A percentile compares a stretch with the other conserved stretches of the same genome.
phyloP scores from a whole-genome alignment of 1,140 invertebrate species.

The Goniozus legneri region DNA sequence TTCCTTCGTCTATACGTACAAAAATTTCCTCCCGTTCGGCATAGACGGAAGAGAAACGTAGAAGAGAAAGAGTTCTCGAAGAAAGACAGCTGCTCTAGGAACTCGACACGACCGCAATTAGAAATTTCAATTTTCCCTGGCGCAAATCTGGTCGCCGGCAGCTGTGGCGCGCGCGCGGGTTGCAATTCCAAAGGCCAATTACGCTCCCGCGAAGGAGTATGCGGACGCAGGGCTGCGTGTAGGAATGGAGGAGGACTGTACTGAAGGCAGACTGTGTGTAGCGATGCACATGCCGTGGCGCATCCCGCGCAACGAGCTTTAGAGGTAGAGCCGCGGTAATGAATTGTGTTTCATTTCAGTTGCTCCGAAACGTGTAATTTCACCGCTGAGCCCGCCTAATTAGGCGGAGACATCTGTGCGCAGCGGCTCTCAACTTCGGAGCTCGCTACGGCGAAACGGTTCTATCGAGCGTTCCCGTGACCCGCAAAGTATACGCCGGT shows the following conservation, averaged over 20 bases:
- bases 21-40: no score
- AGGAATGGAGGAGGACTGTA: neutral
- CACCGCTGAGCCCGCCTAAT: constrained; percentile 38
- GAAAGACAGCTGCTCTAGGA: neutral
- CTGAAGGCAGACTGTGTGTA: neutral
- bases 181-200: constrained; percentile 28
- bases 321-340: constrained; percentile 34
- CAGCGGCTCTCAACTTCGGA: constrained; percentile 32
- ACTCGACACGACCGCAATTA: constrained; percentile 1
- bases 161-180: constrained; percentile 17
- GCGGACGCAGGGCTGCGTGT: no score
- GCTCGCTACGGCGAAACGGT: neutral
- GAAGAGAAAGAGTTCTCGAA: neutral
- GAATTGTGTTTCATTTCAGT: constrained; percentile 49
- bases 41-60: neutral
- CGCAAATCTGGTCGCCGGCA: constrained; percentile 13
- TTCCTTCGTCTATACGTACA: no score
- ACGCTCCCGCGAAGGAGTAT: constrained; percentile 11
- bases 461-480: no score
- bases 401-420: constrained; percentile 50
- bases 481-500: no score
- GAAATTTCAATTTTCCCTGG: constrained; percentile 20
- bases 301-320: constrained; percentile 23
- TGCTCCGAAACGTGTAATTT: constrained; percentile 50
- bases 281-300: constrained; percentile 10